These are phyloP conservation scores for Diplodus puntazzo DNA, from an alignment of 2,797 vertebrate species.

Conservation along the genomic window DNA sequence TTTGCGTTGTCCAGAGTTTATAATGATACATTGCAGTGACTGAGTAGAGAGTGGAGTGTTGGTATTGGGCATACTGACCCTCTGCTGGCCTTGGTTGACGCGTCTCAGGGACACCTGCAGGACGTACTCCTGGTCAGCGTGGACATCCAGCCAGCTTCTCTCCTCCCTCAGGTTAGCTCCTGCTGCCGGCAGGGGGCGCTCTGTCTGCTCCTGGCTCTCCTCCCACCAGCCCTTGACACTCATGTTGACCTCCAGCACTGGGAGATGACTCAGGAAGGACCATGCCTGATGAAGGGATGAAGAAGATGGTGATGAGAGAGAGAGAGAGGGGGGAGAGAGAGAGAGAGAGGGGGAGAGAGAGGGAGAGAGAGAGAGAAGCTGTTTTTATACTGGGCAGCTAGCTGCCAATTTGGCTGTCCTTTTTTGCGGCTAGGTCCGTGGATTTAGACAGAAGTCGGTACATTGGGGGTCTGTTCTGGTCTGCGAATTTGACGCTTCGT, in stretches of 20 bases:
- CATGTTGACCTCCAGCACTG: slow-evolving; percentile 90
- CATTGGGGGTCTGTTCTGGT: too few species aligned
- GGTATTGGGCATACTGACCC: slow-evolving; percentile 81
- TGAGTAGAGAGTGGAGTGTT: neutral
- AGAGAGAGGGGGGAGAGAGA: too few species aligned
- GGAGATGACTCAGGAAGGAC: slow-evolving; percentile 92
- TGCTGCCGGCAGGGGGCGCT: slow-evolving; percentile 83
- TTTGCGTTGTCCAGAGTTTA: neutral
- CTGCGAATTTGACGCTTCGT: too few species aligned
- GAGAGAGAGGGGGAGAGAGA: too few species aligned
- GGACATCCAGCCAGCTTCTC: slow-evolving; percentile 90
- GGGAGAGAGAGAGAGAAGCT: too few species aligned
- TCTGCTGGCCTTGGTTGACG: slow-evolving; percentile 86
- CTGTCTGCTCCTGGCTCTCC: slow-evolving; percentile 81
- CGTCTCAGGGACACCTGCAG: slow-evolving; percentile 92
- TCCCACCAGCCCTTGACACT: slow-evolving; percentile 94
- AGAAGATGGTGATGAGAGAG: neutral
- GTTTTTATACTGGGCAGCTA: too few species aligned
- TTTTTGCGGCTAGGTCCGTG: too few species aligned
- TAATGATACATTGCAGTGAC: neutral
- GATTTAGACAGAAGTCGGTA: too few species aligned
- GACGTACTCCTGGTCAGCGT: slow-evolving; percentile 97
- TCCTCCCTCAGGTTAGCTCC: slow-evolving; percentile 83
- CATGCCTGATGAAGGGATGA: slow-evolving; percentile 85
- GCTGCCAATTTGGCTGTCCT: too few species aligned